Evolutionary conservation across 2,113 vertebrate genomes (phyloP), one percentile per base, ranked within the genome.

Genomic region (Symphodus melops): DNA sequence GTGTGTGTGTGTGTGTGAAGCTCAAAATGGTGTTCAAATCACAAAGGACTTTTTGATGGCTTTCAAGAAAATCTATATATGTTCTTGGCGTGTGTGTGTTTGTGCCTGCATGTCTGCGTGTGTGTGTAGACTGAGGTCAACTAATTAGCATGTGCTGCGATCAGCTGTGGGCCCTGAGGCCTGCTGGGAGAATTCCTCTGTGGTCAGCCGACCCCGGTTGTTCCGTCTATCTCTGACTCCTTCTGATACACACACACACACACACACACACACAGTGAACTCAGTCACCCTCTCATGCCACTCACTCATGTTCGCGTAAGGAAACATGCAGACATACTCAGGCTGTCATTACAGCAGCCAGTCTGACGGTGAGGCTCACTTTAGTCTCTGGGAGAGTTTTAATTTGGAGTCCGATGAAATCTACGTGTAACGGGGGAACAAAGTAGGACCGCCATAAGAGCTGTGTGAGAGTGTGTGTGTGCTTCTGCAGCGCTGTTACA

Each of bases 121-220:
- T 41, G 28, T 63, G 55, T 59, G 11, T 11, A 49, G 61, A 54
- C 59, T 78, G 81, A 83, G 65, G 79, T 82, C 69, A 80, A 61
- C 59, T 90, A 88, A 89, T 75, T 81, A 79, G 72, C 77, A 81
- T 84, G 84, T 84, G 83, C 83, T 54, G 39, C 23, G 51, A 86
- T 88, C 86, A 92, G 91, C 88, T 90, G 89, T 76, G 85, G 88
- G 77, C 58, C 77, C 56, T 72, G 71, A 79, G 83, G 86, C 68
- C 78, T 76, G 81, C 75, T 62, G 79, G 69, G 84, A 84, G 77
- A 90, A 88, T 88, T 87, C 76, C 82, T 86, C 74, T 75, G 84
- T 81, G 82, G 87, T 89, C 75, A 73, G 77, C 48, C 68, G 54
- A 78, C 75, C 83, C 74, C 13, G 66, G 74, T 57, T 82, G 77